Base-by-base conservation (phyloP, 1,140 invertebrate genomes). In the Dreissena rostriformis region DNA sequence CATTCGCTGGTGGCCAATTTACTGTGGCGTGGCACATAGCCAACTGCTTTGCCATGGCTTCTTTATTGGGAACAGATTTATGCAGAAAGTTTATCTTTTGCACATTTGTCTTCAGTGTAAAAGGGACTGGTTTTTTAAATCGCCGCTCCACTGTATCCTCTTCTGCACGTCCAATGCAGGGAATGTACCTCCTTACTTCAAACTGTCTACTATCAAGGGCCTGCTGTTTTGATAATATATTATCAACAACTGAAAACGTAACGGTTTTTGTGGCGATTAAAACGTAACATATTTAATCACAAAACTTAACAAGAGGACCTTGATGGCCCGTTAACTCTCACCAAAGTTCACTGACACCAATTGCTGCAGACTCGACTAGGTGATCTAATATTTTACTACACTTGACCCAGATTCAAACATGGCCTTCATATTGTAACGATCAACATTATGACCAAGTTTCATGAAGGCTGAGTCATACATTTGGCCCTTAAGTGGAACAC, bases 101-200 rank as follows among this genome's bases (percentile, higher is more conserved):
- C 0, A 15, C 0, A 22, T 82, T 66, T 11, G 67, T 53, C 8
- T 63, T 39, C 19, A 77, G 24, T 22, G 51, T 19, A 12, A 86
- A 19, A 14, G 52, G 22, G 17, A 65, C 26, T 10, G 79, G 84
- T 24, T 61, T 26, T 12, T n/a, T 11, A 17, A 86, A 75, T 10
- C 26, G 22, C 71, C 67, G 26, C 17, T 71, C 53, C 0, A 19
- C 49, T 5, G 15, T 12, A 6, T 72, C 78, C 24, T 84, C 86
- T 39, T 85, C 86, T 29, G 79, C 74, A 10, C 28, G 29, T 6
- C 85, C 87, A 29, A 88, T 78, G 24, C 85, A 85, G 52, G 79
- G 78, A n/a, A 78, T 24, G 67, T 39, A 88, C 19, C 63, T 26
- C 57, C 71, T 70, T 11, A 88, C 85, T 17, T 63, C 49, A 12